Percentiles rank a stretch among this genome's conserved stretches.
Conservation (phyloP, 2,888 invertebrate genomes). For the Tetragonisca angustula region DNA sequence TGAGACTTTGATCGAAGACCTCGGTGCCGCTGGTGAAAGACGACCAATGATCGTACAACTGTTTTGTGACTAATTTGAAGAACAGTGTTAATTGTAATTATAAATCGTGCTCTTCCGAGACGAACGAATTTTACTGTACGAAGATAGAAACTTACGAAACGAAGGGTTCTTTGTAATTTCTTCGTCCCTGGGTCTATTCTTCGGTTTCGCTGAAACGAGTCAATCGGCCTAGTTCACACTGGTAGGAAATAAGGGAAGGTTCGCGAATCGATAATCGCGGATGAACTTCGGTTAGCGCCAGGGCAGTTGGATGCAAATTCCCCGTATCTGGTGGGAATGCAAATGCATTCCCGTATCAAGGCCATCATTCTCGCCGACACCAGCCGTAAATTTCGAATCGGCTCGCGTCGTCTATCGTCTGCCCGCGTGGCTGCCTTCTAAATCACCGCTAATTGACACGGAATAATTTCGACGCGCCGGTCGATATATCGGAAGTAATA, state of each 20-base stretch:
- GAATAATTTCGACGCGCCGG: constrained; percentile 41
- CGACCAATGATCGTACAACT: not conserved
- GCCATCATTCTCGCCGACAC: constrained; percentile 55
- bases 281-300: constrained; percentile 19
- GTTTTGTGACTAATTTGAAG: not conserved
- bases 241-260: constrained; percentile 4
- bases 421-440: constrained; percentile 53
- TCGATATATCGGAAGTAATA: constrained; percentile 10
- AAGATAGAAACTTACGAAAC: no score
- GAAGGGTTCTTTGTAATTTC: not conserved
- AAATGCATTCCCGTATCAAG: constrained; percentile 47
- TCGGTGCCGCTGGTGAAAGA: constrained; percentile 19
- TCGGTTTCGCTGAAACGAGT: not conserved
- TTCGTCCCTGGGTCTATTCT: not conserved
- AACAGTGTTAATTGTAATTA: not conserved
- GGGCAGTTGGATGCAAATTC: constrained; percentile 55
- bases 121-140: not conserved
- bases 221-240: no score
- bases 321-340: constrained; percentile 45
- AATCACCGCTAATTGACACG: constrained; percentile 76
- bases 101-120: not conserved
- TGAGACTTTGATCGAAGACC: constrained; percentile 12
- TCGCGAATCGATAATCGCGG: constrained; percentile 34
- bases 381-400: constrained; percentile 60
- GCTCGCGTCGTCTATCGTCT: constrained; percentile 57